A percentile compares a stretch with the other conserved stretches of the same genome.
Conservation (phyloP, 2,888 invertebrate genomes). For the Diploptera punctata region DNA sequence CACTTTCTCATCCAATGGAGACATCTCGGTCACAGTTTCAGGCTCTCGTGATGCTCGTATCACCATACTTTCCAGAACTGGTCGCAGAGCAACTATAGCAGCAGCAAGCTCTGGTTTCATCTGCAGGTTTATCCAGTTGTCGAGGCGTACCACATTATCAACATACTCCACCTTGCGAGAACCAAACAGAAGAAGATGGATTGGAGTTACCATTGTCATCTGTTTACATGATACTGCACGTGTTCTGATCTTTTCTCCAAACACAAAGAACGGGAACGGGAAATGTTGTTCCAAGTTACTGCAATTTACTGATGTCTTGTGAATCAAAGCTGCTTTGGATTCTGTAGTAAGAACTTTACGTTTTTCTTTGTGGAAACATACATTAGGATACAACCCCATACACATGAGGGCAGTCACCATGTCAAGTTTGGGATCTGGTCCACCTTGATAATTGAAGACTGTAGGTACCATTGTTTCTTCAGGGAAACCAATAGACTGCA, state of each 20-base stretch:
- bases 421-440: conserved; percentile 81
- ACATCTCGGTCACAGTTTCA: conserved; percentile 71
- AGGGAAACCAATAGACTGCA: conserved; percentile 83
- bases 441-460: conserved; percentile 74
- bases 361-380: conserved; percentile 94
- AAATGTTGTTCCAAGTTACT: conserved; percentile 83
- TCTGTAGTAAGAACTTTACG: conserved; percentile 93
- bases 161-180: conserved; percentile 85
- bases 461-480: conserved; percentile 83
- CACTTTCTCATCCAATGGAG: conserved; percentile 69
- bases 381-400: conserved; percentile 95
- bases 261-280: conserved; percentile 95
- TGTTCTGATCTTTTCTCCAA: conserved; percentile 97
- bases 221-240: conserved; percentile 96
- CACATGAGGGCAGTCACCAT: conserved; percentile 84
- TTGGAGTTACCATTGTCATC: conserved; percentile 93
- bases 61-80: conserved; percentile 86
- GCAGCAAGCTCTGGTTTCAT: conserved; percentile 84
- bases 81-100: conserved; percentile 82
- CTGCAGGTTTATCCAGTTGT: conserved; percentile 93
- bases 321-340: conserved; percentile 92
- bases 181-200: conserved; percentile 92
- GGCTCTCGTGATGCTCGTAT: conserved; percentile 82
- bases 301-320: conserved; percentile 97
- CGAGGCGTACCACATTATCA: conserved; percentile 78